Base-by-base conservation (phyloP, 2,888 invertebrate genomes). In the Nemapogon koenigi region DNA sequence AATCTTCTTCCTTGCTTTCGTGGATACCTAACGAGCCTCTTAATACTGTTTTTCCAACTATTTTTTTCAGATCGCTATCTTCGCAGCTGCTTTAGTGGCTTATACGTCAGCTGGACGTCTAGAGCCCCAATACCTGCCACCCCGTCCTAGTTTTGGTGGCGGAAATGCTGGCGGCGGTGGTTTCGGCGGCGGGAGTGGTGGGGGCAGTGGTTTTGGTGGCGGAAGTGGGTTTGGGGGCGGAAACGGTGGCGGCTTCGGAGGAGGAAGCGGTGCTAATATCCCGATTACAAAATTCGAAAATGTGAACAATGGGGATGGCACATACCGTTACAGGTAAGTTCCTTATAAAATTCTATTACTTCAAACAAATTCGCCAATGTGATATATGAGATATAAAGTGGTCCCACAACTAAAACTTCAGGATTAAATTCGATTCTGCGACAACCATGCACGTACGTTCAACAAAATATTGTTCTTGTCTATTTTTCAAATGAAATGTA, bases 241-340 rank as follows among this genome's bases (percentile, higher is more conserved):
- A n/a, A 15, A 31, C 15, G 41, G 41, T 11, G 13, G 15, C 6
- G 55, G 33, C 37, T 51, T 35, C 38, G 57, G 59, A 46, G 56
- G 73, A 37, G n/a, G n/a, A n/a, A n/a, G n/a, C n/a, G n/a, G n/a
- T n/a, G 54, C 72, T 28, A 69, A 76, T 28, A 81, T 84, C 41
- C 85, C 85, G 30, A 85, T 85, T 44, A 53, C 84, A 14, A 70
- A 80, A 42, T 84, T 81, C 51, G 81, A 82, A 41, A 85, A 83
- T 44, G 70, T 75, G 19, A 84, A 84, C 57, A 83, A 83, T 49
- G 83, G 83, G 16, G 82, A 81, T 49, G 85, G 85, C 35, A 82
- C 71, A 45, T 86, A 86, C 53, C 78, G 81, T 57, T 86, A 82
- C 65, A 83, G 79, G 83, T 84, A 54, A 53, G 57, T 37, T 19